Evolutionary conservation across 2,797 vertebrate genomes (phyloP).

Genomic region (Helicolenus hilgendorfi): DNA sequence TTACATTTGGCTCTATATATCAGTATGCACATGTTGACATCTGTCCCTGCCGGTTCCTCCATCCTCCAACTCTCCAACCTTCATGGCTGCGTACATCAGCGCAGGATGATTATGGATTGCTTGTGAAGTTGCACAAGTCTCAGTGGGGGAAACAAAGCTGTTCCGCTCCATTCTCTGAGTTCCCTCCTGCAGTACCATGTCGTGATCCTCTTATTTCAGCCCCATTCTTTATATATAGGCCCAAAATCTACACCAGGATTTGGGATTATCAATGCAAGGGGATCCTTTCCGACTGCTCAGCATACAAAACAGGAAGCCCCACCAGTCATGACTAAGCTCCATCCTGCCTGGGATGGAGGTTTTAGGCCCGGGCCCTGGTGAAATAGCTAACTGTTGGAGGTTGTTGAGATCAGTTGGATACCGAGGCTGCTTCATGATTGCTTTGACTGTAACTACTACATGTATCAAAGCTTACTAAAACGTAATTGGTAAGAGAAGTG

Average conservation of each 20-base stretch:
- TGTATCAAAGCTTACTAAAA: constrained; percentile 36
- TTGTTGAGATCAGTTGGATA: constrained; percentile 25
- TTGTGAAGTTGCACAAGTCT: constrained; percentile 40
- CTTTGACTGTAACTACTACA: constrained; percentile 43
- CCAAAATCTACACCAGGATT: constrained; percentile 35
- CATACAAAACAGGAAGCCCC: constrained; percentile 5
- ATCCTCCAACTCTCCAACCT: constrained; percentile 1
- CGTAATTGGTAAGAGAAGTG: constrained; percentile 63
- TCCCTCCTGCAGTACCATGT: constrained; percentile 11
- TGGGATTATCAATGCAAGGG: constrained; percentile 25
- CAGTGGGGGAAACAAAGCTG: constrained; percentile 40
- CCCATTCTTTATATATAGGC: constrained; percentile 23
- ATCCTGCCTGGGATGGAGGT: background rate
- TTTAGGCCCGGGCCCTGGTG: background rate
- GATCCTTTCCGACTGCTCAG: constrained; percentile 4
- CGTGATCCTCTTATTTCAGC: constrained; percentile 51
- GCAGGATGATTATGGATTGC: constrained; percentile 20
- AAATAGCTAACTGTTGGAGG: background rate
- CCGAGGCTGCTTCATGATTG: constrained; percentile 26
- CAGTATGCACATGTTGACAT: constrained; percentile 19
- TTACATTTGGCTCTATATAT: constrained; percentile 21
- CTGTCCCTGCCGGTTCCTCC: background rate
- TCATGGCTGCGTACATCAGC: background rate
- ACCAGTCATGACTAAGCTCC: constrained; percentile 22
- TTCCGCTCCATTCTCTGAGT: constrained; percentile 24